Conservation (phyloP, 2,888 invertebrate genomes). For the Gastracanthus pulcherrimus region DNA sequence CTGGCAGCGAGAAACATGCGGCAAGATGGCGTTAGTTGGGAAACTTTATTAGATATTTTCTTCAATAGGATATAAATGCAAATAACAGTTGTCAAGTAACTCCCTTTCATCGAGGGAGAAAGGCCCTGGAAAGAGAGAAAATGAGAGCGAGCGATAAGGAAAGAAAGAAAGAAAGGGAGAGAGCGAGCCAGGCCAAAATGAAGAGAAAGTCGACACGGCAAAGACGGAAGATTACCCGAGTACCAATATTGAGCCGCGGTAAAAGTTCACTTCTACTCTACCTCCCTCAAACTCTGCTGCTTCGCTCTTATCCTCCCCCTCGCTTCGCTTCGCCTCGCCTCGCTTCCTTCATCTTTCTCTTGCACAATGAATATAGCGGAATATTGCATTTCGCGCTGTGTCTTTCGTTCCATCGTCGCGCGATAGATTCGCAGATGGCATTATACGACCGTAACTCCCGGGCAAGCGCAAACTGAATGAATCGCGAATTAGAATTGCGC, state of each 20-base stretch:
- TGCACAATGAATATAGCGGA: constrained; percentile 65
- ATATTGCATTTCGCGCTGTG: constrained; percentile 67
- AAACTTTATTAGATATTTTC: constrained; percentile 74
- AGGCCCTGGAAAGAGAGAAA: constrained; percentile 50
- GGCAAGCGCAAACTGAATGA: background rate
- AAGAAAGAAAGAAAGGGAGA: constrained; percentile 40
- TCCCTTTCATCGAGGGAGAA: constrained; percentile 63
- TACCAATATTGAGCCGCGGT: constrained; percentile 72
- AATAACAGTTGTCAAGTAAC: constrained; percentile 73
- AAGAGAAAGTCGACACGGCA: constrained; percentile 60
- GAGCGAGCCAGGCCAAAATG: constrained; percentile 55
- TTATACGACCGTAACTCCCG: background rate
- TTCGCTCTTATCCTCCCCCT: constrained; percentile 48
- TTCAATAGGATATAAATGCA: constrained; percentile 74
- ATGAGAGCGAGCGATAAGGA: too few relatives aligned
- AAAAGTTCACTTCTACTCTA: constrained; percentile 64
- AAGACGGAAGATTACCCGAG: constrained; percentile 60
- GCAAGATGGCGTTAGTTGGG: constrained; percentile 43
- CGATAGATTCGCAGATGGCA: background rate
- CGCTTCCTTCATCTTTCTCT: constrained; percentile 33
- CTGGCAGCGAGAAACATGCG: constrained; percentile 1
- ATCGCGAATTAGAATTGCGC: constrained; percentile 6
- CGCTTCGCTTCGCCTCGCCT: constrained; percentile 18
- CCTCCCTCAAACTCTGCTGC: constrained; percentile 42
- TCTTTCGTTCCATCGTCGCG: too few relatives aligned